Percentiles rank a stretch among this genome's conserved stretches.
Evolutionary conservation across 2,888 invertebrate species (phyloP).

Genomic region (Nephrotoma flavescens): DNA sequence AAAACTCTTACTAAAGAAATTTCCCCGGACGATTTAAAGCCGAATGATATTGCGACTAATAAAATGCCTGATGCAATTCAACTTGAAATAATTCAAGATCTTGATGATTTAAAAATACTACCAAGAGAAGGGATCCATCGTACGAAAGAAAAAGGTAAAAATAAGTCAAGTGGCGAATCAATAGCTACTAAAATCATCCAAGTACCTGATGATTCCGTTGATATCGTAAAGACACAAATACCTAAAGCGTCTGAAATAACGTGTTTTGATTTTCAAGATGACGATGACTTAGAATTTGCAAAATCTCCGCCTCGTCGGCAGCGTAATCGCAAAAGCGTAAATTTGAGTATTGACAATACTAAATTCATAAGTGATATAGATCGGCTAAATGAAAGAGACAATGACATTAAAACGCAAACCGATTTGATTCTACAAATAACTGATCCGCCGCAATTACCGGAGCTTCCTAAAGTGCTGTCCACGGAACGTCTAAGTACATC

Average conservation of each 20-base stretch:
- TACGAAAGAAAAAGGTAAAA: not conserved
- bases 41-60: not conserved
- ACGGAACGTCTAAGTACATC: constrained; percentile 20
- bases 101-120: not conserved
- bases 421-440: constrained; percentile 47
- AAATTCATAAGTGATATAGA: constrained; percentile 1
- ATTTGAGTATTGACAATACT: not conserved
- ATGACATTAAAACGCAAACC: constrained; percentile 37
- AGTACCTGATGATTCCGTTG: not conserved
- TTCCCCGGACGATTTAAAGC: not conserved
- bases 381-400: constrained; percentile 18
- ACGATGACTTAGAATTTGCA: constrained; percentile 44
- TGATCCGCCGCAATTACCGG: constrained; percentile 31
- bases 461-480: constrained; percentile 28
- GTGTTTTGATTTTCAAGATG: constrained; percentile 67
- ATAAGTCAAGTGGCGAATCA: too few relatives aligned
- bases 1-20: not conserved
- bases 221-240: not conserved
- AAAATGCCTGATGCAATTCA: not conserved
- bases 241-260: constrained; percentile 28
- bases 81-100: not conserved
- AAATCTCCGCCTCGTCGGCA: constrained; percentile 14
- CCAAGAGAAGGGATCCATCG: not conserved
- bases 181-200: not conserved
- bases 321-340: constrained; percentile 2